Conservation (phyloP, 30 jellyfish, hydroid and myxozoan species). For the Pelagia noctiluca region DNA sequence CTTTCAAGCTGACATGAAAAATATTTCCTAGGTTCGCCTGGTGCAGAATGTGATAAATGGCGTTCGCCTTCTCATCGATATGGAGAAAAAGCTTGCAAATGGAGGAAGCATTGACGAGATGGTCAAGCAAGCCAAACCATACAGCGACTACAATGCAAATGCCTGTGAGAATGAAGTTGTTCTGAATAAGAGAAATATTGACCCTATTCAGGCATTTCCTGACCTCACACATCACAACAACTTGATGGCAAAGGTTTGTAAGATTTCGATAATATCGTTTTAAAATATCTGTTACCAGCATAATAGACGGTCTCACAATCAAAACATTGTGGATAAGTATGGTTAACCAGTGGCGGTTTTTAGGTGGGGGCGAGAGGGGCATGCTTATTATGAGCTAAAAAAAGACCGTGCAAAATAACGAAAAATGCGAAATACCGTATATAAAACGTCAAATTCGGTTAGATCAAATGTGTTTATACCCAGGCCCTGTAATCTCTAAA, state of each 20-base stretch:
- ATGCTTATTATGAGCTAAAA: too few relatives aligned
- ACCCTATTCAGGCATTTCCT: constrained; percentile 29
- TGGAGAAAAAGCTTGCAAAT: constrained; percentile 76
- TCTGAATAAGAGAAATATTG: neutral
- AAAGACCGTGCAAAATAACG: too few relatives aligned
- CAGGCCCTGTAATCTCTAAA: too few relatives aligned
- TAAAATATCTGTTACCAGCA: neutral
- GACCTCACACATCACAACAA: constrained; percentile 63
- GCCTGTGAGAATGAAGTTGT: neutral
- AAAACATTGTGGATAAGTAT: too few relatives aligned
- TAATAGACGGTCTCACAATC: neutral
- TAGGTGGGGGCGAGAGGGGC: too few relatives aligned
- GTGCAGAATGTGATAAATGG: constrained; percentile 82
- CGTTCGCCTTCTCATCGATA: constrained; percentile 42
- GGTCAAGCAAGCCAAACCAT: constrained; percentile 50
- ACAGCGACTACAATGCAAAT: neutral
- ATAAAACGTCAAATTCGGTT: too few relatives aligned
- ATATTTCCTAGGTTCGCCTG: constrained; percentile 53
- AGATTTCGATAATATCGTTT: neutral
- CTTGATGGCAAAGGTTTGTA: constrained; percentile 59
- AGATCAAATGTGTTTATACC: too few relatives aligned
- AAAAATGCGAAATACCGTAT: too few relatives aligned
- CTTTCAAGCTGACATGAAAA: too few relatives aligned
- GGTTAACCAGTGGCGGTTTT: too few relatives aligned
- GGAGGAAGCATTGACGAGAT: constrained; percentile 10